These are phyloP conservation scores for Chloroceryle inda DNA, from an alignment of 2,797 vertebrate genomes.

Conservation along the genomic window DNA sequence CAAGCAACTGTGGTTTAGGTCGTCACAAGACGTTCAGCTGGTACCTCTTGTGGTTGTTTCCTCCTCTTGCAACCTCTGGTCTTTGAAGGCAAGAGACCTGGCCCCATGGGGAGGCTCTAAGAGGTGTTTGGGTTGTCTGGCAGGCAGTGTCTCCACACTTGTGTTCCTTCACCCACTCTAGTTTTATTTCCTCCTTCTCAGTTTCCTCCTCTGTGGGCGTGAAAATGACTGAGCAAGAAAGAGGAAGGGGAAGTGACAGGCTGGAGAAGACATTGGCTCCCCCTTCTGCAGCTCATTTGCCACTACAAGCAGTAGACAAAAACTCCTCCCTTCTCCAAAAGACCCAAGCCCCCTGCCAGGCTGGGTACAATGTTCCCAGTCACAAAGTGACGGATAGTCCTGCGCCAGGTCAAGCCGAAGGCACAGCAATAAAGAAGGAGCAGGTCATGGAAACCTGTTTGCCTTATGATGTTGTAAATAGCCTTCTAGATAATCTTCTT, in stretches of 20 bases:
- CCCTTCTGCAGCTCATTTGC: conserved; percentile 50
- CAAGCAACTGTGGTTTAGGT: background rate
- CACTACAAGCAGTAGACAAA: conserved; percentile 35
- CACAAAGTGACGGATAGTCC: background rate
- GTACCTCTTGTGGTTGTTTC: background rate
- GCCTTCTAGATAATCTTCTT: conserved; percentile 20
- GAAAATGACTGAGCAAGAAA: background rate
- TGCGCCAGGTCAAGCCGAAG: background rate
- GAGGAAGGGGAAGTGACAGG: background rate
- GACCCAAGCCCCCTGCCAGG: background rate
- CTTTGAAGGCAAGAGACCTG: background rate
- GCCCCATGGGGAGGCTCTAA: background rate
- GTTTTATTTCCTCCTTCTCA: background rate
- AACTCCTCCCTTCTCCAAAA: background rate
- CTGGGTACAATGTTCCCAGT: background rate
- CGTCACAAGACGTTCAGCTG: background rate
- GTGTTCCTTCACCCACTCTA: background rate
- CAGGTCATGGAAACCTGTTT: conserved; percentile 29
- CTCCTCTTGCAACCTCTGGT: background rate
- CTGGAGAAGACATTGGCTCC: conserved; percentile 60
- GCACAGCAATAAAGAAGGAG: background rate
- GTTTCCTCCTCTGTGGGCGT: background rate
- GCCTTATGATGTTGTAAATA: conserved; percentile 26
- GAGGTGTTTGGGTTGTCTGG: background rate
- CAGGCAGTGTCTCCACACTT: background rate